Conservation (phyloP, 1,140 invertebrate genomes). For the Drosophila tsacasi region DNA sequence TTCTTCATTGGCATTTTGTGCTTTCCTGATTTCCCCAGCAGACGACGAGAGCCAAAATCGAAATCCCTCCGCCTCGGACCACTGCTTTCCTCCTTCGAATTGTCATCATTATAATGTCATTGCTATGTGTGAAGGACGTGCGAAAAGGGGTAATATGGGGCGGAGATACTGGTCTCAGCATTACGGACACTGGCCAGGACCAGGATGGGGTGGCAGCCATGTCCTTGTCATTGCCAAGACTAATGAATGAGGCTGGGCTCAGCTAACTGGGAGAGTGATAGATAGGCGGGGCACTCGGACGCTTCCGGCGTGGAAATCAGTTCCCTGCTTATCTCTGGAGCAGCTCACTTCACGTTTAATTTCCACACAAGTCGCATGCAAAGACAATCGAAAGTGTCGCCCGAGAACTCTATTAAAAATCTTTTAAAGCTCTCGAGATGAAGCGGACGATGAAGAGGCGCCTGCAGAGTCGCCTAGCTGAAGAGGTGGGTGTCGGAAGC, state of each 20-base stretch:
- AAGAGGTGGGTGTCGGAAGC: constrained; percentile 18
- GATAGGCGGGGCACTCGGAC: constrained; percentile 4
- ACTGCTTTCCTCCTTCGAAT: constrained; percentile 35
- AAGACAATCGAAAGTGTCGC: constrained; percentile 84
- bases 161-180: constrained; percentile 33
- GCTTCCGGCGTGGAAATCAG: constrained; percentile 19
- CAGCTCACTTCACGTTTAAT: constrained; percentile 70
- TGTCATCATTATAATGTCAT: constrained; percentile 76
- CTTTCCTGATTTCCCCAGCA: constrained; percentile 44
- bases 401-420: constrained; percentile 84
- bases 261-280: constrained; percentile 8
- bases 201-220: constrained; percentile 10
- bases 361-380: constrained; percentile 69
- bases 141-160: constrained; percentile 31
- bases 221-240: constrained; percentile 13
- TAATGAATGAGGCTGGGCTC: constrained; percentile 23
- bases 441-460: constrained; percentile 69
- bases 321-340: constrained; percentile 17
- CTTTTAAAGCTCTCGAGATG: constrained; percentile 72
- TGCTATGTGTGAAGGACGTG: constrained; percentile 44
- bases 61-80: constrained; percentile 30
- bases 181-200: constrained; percentile 31
- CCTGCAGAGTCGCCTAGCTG: constrained; percentile 23
- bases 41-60: constrained; percentile 28
- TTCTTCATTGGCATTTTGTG: constrained; percentile 59